Conservation (phyloP, 2,113 vertebrate species). For the Bostrychus sinensis region DNA sequence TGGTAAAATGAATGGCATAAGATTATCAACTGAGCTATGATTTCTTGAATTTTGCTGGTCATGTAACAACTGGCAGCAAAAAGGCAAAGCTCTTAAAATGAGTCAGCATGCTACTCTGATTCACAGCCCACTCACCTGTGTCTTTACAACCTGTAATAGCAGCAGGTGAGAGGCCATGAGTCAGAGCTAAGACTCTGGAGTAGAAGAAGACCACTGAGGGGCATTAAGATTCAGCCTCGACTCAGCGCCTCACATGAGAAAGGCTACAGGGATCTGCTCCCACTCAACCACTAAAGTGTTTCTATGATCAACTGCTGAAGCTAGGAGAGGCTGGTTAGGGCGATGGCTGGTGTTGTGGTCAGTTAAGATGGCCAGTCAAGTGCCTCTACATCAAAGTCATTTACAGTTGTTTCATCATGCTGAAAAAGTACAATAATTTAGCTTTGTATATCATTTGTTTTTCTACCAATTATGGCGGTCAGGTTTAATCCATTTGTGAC, state of each 20-base stretch:
- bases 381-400: no score
- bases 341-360: no score
- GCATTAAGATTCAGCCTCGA: slow-evolving; percentile 5
- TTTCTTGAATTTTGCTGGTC: not conserved
- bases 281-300: not conserved
- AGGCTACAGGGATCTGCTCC: slow-evolving; percentile 9
- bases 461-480: no score
- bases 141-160: slow-evolving; percentile 10
- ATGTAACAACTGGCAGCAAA: not conserved
- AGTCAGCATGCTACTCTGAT: not conserved
- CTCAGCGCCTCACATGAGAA: not conserved
- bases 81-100: not conserved
- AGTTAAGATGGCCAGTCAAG: no score
- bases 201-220: not conserved
- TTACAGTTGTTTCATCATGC: no score
- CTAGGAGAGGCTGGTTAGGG: no score
- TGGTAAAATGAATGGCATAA: not conserved
- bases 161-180: not conserved
- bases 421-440: no score
- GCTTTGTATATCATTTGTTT: no score
- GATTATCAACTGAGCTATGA: not conserved
- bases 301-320: not conserved
- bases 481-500: no score
- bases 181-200: not conserved
- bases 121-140: slow-evolving; percentile 1